These are phyloP conservation scores for Dioctria linearis DNA, from an alignment of 2,888 invertebrate genomes.

Conservation along the genomic window DNA sequence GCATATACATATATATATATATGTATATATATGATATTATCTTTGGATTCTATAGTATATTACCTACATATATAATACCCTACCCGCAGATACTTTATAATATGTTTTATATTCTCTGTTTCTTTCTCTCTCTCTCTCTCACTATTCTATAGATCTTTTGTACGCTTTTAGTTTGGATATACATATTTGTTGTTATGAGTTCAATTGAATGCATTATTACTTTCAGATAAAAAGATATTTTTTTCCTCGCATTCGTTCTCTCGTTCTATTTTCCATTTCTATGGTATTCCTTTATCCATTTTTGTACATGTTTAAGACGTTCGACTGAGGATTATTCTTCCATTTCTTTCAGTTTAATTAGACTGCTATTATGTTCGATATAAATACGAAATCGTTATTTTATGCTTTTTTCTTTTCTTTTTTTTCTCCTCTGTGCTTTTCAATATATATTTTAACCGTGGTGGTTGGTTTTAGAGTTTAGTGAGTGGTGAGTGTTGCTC, in stretches of 20 bases:
- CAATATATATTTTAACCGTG: no score
- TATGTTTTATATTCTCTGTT: conserved; percentile 40
- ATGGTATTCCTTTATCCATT: conserved; percentile 51
- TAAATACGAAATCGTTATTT: conserved; percentile 53
- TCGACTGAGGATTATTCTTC: conserved; percentile 44
- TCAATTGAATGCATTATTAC: conserved; percentile 53
- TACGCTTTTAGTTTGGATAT: conserved; percentile 2
- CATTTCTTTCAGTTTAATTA: conserved; percentile 49
- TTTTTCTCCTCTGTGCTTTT: conserved; percentile 12
- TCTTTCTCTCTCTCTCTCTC: conserved; percentile 15
- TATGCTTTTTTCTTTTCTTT: conserved; percentile 45
- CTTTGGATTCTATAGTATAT: not conserved
- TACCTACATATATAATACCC: not conserved
- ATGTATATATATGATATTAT: not conserved
- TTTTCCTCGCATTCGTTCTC: conserved; percentile 25
- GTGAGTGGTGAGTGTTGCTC: conserved; percentile 21
- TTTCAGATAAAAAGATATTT: conserved; percentile 53
- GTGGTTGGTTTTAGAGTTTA: not conserved
- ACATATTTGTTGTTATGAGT: conserved; percentile 52
- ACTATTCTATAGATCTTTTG: not conserved
- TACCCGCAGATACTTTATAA: conserved; percentile 51
- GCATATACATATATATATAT: not conserved
- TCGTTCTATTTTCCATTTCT: conserved; percentile 47
- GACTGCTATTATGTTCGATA: conserved; percentile 53
- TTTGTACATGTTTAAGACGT: conserved; percentile 52